A percentile compares a stretch with the other conserved stretches of the same genome.
Conservation (phyloP, 2,888 invertebrate species). For the Rhagonycha lutea region DNA sequence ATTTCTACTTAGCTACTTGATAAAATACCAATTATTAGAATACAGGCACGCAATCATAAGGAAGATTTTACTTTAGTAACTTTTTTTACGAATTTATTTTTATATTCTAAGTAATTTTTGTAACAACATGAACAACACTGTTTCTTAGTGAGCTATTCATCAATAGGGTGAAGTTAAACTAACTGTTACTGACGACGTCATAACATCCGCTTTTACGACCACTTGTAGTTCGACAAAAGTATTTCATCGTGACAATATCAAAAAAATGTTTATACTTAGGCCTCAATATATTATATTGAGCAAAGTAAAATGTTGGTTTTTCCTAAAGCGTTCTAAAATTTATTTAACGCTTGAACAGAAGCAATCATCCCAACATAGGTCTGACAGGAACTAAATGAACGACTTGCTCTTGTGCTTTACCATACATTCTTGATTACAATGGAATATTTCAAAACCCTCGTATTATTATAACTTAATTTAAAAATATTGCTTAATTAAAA, state of each 20-base stretch:
- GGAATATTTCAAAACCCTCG: background rate
- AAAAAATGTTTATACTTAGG: background rate
- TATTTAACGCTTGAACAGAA: slow-evolving; percentile 3
- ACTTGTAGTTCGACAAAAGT: background rate
- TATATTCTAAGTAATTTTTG: background rate
- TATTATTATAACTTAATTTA: background rate
- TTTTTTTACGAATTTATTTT: background rate
- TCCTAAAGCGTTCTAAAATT: background rate
- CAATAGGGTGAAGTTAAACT: background rate
- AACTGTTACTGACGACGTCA: background rate
- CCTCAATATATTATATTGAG: background rate
- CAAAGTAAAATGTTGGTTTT: background rate
- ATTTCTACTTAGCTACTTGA: background rate
- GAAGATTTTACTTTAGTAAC: background rate
- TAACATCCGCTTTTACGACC: background rate
- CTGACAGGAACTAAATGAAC: slow-evolving; percentile 1
- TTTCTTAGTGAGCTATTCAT: background rate
- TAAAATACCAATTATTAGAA: background rate
- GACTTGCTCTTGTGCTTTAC: background rate
- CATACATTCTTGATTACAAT: background rate
- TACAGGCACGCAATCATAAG: no score
- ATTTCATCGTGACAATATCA: background rate
- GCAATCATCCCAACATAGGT: slow-evolving; percentile 2
- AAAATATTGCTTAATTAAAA: background rate
- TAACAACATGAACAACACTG: background rate